These are phyloP conservation scores for Nematolebias whitei DNA, from an alignment of 2,113 vertebrate genomes.

Conservation along the genomic window DNA sequence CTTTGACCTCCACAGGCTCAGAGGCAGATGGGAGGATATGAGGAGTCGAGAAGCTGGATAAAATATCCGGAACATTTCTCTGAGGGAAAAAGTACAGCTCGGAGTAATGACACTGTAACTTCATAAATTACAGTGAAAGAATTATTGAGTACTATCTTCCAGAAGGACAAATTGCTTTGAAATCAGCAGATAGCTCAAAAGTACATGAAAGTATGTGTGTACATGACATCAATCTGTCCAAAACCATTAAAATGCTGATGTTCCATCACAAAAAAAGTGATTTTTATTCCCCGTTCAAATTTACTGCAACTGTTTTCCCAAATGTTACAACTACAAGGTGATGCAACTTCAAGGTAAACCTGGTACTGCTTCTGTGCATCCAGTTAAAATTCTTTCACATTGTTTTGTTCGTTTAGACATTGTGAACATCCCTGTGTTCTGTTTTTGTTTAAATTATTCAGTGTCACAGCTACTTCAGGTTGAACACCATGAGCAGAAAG, in stretches of 20 bases:
- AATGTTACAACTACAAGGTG: background rate
- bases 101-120: background rate
- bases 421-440: background rate
- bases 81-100: constrained; percentile 7
- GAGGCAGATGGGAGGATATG: constrained; percentile 10
- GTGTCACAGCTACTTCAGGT: background rate
- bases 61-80: constrained; percentile 9
- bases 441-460: background rate
- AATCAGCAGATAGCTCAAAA: too few species aligned
- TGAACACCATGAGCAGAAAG: background rate
- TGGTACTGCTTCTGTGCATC: background rate
- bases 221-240: too few species aligned
- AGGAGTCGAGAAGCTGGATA: constrained; percentile 5
- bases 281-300: too few species aligned
- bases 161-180: too few species aligned
- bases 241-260: too few species aligned
- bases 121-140: background rate
- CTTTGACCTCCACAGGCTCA: constrained; percentile 39
- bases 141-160: too few species aligned
- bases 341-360: background rate
- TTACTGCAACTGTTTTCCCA: too few species aligned
- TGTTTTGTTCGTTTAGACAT: too few species aligned
- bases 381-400: background rate
- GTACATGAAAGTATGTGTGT: too few species aligned
- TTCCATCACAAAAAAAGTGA: too few species aligned